phyloP scores from a whole-genome alignment of 2,888 invertebrate species.

The Antheraea yamamai region DNA sequence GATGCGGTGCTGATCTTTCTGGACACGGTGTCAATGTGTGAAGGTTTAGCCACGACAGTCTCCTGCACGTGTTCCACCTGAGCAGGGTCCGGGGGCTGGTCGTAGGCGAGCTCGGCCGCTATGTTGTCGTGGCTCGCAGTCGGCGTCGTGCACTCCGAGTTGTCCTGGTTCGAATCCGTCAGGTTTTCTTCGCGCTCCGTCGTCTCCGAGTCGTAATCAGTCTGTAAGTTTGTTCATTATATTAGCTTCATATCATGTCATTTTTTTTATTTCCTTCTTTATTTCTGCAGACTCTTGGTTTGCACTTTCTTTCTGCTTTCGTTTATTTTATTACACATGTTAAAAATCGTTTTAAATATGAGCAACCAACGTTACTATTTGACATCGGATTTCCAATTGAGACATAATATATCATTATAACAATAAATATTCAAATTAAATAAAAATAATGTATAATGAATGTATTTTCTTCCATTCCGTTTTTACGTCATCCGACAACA shows the following conservation, averaged over 20 bases:
- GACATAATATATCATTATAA: no score
- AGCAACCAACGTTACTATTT: no score
- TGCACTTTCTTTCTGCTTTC: no score
- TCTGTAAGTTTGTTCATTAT: conserved; percentile 44
- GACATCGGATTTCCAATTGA: no score
- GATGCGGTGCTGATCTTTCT: conserved; percentile 76
- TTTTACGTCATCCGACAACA: no score
- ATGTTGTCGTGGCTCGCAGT: conserved; percentile 77
- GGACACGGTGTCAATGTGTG: conserved; percentile 45
- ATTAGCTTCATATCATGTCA: neutral
- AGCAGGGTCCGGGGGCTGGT: conserved; percentile 39
- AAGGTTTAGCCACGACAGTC: conserved; percentile 28
- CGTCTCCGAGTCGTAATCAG: conserved; percentile 78
- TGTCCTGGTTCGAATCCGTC: conserved; percentile 79
- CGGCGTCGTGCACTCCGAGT: conserved; percentile 80
- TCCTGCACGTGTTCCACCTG: conserved; percentile 22
- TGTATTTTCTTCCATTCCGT: no score
- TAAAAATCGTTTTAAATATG: no score
- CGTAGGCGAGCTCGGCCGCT: conserved; percentile 66
- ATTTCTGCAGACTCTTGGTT: no score
- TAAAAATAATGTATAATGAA: no score
- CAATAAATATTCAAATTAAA: no score
- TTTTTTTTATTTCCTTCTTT: no score
- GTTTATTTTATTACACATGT: no score
- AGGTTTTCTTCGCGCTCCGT: conserved; percentile 79